Evolutionary conservation across 2,888 invertebrate genomes (phyloP).

Genomic region (Drosophila mimetica): DNA sequence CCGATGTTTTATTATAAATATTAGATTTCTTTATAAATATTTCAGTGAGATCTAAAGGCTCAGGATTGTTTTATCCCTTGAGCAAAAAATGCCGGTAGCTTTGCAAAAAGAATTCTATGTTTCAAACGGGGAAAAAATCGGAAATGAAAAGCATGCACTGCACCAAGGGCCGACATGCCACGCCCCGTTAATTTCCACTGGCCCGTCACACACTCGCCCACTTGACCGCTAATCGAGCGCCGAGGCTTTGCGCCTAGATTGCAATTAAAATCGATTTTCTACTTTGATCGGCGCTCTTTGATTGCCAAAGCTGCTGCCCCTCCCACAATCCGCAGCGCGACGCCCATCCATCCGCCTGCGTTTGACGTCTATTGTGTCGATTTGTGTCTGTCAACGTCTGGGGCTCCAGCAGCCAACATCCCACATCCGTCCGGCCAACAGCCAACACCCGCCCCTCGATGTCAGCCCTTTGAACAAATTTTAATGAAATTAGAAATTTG

Average conservation of each 20-base stretch:
- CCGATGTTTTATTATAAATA: too few relatives aligned
- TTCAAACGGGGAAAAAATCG: not conserved
- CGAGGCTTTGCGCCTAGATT: slow-evolving; percentile 59
- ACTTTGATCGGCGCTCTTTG: slow-evolving; percentile 76
- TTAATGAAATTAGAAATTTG: slow-evolving; percentile 80
- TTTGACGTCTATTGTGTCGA: slow-evolving; percentile 79
- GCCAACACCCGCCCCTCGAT: slow-evolving; percentile 14
- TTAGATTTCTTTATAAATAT: too few relatives aligned
- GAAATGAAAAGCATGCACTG: not conserved
- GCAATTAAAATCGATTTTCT: slow-evolving; percentile 78
- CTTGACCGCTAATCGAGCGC: slow-evolving; percentile 50
- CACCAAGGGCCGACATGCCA: slow-evolving; percentile 8
- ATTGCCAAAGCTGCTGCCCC: slow-evolving; percentile 70
- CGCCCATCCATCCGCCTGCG: slow-evolving; percentile 10
- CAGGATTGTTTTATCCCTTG: too few relatives aligned
- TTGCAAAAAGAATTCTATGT: too few relatives aligned
- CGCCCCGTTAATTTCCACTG: slow-evolving; percentile 27
- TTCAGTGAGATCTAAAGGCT: too few relatives aligned
- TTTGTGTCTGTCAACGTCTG: slow-evolving; percentile 78
- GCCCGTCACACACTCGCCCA: slow-evolving; percentile 10
- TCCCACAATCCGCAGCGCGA: slow-evolving; percentile 11
- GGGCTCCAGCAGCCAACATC: slow-evolving; percentile 22
- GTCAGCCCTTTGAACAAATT: slow-evolving; percentile 55
- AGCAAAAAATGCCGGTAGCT: too few relatives aligned
- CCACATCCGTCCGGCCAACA: not conserved